These are phyloP conservation scores for Heterotilapia buettikoferi DNA, from an alignment of 2,113 vertebrate genomes.

Conservation along the genomic window DNA sequence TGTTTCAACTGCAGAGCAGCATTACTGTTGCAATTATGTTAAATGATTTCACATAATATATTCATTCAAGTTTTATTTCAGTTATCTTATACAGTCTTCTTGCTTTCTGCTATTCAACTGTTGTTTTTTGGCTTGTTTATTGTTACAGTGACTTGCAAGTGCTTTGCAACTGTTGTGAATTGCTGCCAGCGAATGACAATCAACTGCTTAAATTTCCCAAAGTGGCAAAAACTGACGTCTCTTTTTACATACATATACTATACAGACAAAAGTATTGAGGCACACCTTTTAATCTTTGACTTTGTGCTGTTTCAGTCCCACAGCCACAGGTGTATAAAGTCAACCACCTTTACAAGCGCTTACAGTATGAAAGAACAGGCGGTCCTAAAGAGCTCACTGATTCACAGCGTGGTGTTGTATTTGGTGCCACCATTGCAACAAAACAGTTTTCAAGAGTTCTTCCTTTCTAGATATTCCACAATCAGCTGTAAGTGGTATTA, in stretches of 20 bases:
- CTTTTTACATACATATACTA: not conserved
- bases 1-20: not conserved
- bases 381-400: not conserved
- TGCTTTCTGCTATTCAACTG: not conserved
- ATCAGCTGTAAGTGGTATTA: not conserved
- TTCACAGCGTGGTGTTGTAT: not conserved
- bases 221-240: accelerated
- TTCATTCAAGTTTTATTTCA: not conserved
- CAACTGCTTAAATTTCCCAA: not conserved
- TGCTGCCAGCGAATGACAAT: not conserved
- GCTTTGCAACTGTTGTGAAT: not conserved
- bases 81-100: not conserved
- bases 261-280: not conserved
- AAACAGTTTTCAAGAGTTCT: not conserved
- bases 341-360: not conserved
- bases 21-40: not conserved
- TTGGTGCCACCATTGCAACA: not conserved
- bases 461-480: not conserved
- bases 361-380: not conserved
- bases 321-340: not conserved
- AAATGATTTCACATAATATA: not conserved
- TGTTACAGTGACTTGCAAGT: not conserved
- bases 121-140: not conserved
- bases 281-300: not conserved
- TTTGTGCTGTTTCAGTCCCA: not conserved